These are phyloP conservation scores for Pangasius larnaudii DNA, from an alignment of 2,797 vertebrate species.

Conservation along the genomic window DNA sequence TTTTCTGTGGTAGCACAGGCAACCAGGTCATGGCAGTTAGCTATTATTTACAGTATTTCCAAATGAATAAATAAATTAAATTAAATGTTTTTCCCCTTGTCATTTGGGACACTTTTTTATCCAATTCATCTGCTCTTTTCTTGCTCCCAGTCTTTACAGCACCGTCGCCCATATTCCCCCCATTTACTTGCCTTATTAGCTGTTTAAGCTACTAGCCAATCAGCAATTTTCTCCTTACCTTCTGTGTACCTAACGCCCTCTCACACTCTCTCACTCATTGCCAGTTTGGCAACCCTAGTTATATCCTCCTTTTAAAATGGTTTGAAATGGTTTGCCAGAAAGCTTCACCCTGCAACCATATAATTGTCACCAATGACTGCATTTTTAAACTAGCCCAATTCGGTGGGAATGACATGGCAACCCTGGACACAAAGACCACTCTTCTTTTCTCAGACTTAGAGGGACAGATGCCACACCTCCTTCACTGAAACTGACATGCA, in stretches of 20 bases:
- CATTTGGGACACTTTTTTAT: neutral
- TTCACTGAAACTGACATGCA: neutral
- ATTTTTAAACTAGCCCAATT: neutral
- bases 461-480: neutral
- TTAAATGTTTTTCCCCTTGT: neutral
- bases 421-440: neutral
- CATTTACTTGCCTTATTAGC: neutral
- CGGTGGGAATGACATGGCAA: neutral
- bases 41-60: neutral
- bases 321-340: neutral
- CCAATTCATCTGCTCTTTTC: neutral
- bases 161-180: neutral
- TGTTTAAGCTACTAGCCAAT: neutral
- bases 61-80: neutral
- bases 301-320: neutral
- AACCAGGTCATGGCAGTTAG: neutral
- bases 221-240: neutral
- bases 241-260: neutral
- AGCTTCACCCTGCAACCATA: neutral
- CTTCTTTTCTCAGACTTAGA: neutral
- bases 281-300: neutral
- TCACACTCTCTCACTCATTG: neutral
- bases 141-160: neutral
- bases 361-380: neutral
- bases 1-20: neutral